phyloP scores from a whole-genome alignment of 2,797 vertebrate species.

The Pempheris klunzingeri region DNA sequence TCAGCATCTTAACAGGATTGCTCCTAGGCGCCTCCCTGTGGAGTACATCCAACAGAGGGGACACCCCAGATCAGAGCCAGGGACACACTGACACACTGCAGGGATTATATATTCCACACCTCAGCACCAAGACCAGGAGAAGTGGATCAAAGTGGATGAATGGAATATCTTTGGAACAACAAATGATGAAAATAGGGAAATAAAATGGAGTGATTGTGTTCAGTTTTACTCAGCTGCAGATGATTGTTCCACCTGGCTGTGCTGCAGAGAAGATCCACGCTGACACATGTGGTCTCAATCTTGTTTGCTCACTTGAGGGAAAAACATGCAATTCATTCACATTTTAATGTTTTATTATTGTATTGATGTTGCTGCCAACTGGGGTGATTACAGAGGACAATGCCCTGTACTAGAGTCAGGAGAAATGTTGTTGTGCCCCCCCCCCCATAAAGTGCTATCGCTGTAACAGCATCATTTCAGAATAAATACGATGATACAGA shows the following conservation, averaged over 20 bases:
- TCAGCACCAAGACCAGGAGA: neutral
- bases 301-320: neutral
- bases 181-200: neutral
- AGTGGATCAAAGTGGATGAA: neutral
- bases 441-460: neutral
- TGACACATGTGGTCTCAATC: neutral
- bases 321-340: too few species aligned
- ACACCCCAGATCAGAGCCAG: neutral
- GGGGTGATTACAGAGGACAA: neutral
- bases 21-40: neutral
- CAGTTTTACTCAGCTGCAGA: neutral
- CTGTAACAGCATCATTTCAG: neutral
- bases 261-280: neutral
- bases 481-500: neutral
- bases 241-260: neutral
- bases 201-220: neutral
- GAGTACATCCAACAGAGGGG: neutral
- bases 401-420: neutral
- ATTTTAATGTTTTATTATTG: too few species aligned
- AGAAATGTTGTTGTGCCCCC: too few species aligned
- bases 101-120: neutral
- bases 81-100: neutral
- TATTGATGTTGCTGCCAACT: neutral
- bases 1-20: neutral
- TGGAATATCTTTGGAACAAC: neutral